Conservation (phyloP, 2,888 invertebrate genomes). For the Limnephilus auricula region DNA sequence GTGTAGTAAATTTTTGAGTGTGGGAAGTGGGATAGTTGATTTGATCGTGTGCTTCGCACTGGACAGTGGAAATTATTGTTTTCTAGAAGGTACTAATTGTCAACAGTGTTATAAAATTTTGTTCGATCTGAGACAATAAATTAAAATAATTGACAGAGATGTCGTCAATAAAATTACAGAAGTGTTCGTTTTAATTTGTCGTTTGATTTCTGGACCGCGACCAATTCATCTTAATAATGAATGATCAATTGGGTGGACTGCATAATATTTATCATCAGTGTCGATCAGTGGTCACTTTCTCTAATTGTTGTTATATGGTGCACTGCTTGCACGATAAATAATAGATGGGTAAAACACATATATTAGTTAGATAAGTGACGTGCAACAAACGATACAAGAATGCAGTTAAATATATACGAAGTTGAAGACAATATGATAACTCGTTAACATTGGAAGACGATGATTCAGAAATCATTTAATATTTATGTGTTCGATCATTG, state of each 20-base stretch:
- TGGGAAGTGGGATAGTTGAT: too few species aligned
- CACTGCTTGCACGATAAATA: not conserved
- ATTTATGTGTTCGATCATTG: not conserved
- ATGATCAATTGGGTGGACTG: not conserved
- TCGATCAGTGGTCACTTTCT: not conserved
- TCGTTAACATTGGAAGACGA: not conserved
- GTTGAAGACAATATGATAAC: not conserved
- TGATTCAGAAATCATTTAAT: not conserved
- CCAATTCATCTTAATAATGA: not conserved
- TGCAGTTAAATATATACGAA: not conserved
- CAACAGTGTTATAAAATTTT: not conserved
- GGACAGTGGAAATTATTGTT: too few species aligned
- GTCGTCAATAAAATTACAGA: not conserved
- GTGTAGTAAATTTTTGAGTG: too few species aligned
- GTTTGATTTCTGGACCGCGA: not conserved
- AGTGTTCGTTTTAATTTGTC: not conserved
- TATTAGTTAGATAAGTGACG: not conserved
- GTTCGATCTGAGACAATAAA: not conserved
- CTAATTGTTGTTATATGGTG: not conserved
- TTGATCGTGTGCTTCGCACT: too few species aligned
- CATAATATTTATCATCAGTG: not conserved
- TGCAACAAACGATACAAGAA: not conserved
- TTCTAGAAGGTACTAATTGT: too few species aligned
- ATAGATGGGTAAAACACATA: not conserved
- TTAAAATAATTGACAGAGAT: conserved; percentile 27